A percentile compares a stretch with the other conserved stretches of the same genome.
These are phyloP conservation scores for Progne subis DNA, from an alignment of 2,113 vertebrate genomes.

Conservation along the genomic window DNA sequence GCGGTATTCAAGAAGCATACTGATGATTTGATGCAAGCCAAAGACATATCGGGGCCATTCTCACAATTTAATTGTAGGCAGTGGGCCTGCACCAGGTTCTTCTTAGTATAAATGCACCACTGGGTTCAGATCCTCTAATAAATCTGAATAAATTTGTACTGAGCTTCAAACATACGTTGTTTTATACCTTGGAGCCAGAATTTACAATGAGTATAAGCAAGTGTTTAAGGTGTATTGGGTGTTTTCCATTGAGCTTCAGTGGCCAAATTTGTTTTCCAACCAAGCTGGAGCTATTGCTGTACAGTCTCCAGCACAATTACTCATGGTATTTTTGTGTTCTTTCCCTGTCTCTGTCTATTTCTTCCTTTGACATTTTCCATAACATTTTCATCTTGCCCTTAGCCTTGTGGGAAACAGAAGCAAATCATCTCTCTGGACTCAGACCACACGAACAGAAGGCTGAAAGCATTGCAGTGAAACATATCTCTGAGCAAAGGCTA, in stretches of 20 bases:
- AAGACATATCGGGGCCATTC: neutral
- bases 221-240: neutral
- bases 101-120: neutral
- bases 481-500: neutral
- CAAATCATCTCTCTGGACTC: neutral
- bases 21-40: neutral
- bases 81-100: neutral
- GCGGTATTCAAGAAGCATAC: neutral
- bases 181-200: neutral
- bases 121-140: neutral
- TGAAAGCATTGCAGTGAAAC: neutral
- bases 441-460: constrained; percentile 39
- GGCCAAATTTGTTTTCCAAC: neutral
- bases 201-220: neutral
- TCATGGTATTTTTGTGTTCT: neutral
- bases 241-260: neutral
- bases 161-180: neutral
- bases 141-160: neutral
- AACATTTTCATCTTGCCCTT: constrained; percentile 2
- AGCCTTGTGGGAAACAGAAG: constrained; percentile 50
- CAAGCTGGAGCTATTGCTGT: neutral
- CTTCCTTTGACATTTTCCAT: constrained; percentile 54
- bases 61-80: neutral
- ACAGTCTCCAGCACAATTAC: neutral
- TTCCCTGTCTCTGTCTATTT: neutral